Conservation (phyloP, 2,797 vertebrate genomes). For the Cyprinella venusta region DNA sequence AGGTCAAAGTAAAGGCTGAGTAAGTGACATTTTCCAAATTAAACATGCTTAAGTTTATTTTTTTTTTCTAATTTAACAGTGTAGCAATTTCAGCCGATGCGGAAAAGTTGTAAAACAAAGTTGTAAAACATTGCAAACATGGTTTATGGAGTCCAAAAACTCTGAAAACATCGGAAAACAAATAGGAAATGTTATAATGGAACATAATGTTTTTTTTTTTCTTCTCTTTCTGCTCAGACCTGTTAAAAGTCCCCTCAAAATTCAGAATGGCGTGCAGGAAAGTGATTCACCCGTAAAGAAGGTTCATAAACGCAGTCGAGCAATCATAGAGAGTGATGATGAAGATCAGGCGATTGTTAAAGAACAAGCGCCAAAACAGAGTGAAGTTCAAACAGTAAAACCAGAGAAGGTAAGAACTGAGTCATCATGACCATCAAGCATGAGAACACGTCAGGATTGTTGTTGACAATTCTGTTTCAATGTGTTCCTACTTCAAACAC, state of each 20-base stretch:
- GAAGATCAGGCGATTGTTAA: conserved; percentile 67
- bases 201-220: neutral
- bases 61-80: neutral
- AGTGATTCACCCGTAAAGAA: conserved; percentile 75
- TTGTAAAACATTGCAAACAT: neutral
- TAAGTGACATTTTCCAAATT: conserved; percentile 58
- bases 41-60: neutral
- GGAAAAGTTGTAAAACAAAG: neutral
- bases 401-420: conserved; percentile 56
- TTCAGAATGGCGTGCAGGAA: conserved; percentile 74
- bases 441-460: neutral
- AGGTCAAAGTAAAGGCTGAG: conserved; percentile 66
- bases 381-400: conserved; percentile 41
- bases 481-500: conserved; percentile 23
- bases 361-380: conserved; percentile 54
- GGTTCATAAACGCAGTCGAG: conserved; percentile 71
- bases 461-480: neutral
- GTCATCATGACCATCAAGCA: neutral
- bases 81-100: neutral
- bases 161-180: too few species aligned
- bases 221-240: conserved; percentile 57
- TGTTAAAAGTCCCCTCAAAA: conserved; percentile 77
- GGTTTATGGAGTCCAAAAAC: neutral
- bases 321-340: conserved; percentile 79
- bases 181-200: neutral